Conservation (phyloP, 2,797 vertebrate genomes). For the Pterois miles region DNA sequence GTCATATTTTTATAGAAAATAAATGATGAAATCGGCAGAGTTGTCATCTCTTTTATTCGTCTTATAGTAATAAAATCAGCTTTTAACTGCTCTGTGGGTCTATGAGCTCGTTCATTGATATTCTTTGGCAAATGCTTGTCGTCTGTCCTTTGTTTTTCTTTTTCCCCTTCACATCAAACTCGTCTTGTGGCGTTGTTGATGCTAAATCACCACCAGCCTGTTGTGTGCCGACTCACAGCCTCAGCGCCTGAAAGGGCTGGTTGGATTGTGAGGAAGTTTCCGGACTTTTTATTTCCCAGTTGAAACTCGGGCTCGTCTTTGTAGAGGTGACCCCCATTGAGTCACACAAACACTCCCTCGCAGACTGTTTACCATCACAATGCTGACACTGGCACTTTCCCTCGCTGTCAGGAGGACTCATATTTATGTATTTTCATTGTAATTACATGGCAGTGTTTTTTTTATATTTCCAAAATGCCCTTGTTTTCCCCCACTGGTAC, state of each 20-base stretch:
- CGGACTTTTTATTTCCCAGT: constrained; percentile 56
- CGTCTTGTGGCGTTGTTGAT: constrained; percentile 26
- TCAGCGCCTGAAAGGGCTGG: constrained; percentile 35
- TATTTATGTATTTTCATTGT: constrained; percentile 80
- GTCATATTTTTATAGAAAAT: not conserved
- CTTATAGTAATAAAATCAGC: not conserved
- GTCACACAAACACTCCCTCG: constrained; percentile 63
- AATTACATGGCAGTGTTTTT: constrained; percentile 73
- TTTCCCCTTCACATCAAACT: constrained; percentile 8
- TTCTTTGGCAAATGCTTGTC: constrained; percentile 27
- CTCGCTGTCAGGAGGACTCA: constrained; percentile 70
- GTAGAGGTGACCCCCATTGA: constrained; percentile 67
- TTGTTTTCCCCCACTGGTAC: constrained; percentile 59
- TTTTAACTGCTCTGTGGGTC: constrained; percentile 7
- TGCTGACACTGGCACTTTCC: constrained; percentile 70
- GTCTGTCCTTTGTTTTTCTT: constrained; percentile 11
- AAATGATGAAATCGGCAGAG: not conserved
- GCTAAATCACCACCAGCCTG: constrained; percentile 36
- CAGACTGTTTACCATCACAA: constrained; percentile 78
- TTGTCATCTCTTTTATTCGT: not conserved
- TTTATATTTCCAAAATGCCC: constrained; percentile 67
- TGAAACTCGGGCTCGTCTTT: constrained; percentile 55
- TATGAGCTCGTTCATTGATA: constrained; percentile 14
- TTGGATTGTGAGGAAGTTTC: constrained; percentile 60
- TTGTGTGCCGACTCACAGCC: constrained; percentile 41